Conservation (phyloP, 2,797 vertebrate genomes). For the Lutra lutra region DNA sequence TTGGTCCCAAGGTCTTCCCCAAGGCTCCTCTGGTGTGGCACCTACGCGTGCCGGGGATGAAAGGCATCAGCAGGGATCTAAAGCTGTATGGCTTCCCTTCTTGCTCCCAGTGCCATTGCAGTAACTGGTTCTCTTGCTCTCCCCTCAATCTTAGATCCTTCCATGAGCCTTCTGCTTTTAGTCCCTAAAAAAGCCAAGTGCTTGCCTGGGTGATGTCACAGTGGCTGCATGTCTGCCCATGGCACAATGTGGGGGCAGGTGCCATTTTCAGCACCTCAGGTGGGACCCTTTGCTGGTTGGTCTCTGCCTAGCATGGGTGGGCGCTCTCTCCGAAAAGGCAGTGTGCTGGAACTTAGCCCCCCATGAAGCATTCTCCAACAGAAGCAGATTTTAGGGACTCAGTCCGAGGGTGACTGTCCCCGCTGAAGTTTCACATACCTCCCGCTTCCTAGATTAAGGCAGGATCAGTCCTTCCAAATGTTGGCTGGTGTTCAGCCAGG, state of each 20-base stretch:
- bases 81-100: neutral
- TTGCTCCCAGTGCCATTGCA: neutral
- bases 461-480: neutral
- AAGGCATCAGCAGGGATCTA: neutral
- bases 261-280: neutral
- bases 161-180: neutral
- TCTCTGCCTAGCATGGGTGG: constrained; percentile 3
- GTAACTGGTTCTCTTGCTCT: neutral
- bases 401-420: neutral
- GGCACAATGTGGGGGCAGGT: neutral
- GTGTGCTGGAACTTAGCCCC: neutral
- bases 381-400: neutral
- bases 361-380: neutral
- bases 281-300: neutral
- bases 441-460: neutral
- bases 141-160: neutral
- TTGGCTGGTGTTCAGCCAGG: neutral
- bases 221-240: neutral
- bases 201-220: constrained; percentile 50
- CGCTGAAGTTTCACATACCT: neutral
- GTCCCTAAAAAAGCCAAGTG: neutral
- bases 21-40: neutral
- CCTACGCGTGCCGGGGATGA: neutral
- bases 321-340: neutral
- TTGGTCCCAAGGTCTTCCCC: neutral